Base-by-base conservation (phyloP, 2,888 invertebrate species). In the Yponomeuta plumbellus region DNA sequence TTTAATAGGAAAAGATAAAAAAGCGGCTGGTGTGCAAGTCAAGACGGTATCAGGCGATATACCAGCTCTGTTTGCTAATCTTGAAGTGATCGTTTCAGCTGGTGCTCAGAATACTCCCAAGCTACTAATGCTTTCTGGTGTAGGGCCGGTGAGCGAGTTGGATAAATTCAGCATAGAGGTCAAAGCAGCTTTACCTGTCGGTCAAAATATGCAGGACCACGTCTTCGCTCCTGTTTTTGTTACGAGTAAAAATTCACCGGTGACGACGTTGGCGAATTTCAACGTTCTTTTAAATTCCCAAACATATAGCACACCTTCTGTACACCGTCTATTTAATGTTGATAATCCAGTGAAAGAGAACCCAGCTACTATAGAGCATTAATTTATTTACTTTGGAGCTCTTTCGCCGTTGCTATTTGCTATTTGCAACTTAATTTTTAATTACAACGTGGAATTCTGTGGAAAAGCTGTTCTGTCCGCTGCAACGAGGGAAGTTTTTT, bases 201-300 rank as follows among this genome's bases (percentile, higher is more conserved):
- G 90, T 0, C 69, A 75, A 57, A 87, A 90, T 71, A 75, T 89
- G 0, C 85, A 88, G 66, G 89, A 91, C 68, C 91, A 91, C 71
- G 75, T 57, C 11, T 66, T 64, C n/a, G 66, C 66, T 13, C 68
- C 68, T 11, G 11, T 66, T 10, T 34, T 57, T 23, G 56, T 68
- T 22, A 66, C 61, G 1, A 61, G 61, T 2, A 44, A 61, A 20
- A n/a, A 44, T 1, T 61, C 23, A 23, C 20, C 26, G 17, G 23
- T 11, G 5, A 44, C 34, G 0, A 40, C 59, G 2, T 11, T 61
- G 13, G 40, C 34, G 11, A 21, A 20, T 6, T 17, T 23, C 8
- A 3, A 22, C 11, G 20, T n/a, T 44, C 20, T 23, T 23, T 10
- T 23, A 11, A 44, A 44, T 11, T 8, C 64, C 22, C 8, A n/a